These are phyloP conservation scores for Xylota segnis DNA, from an alignment of 2,888 invertebrate genomes.

Conservation along the genomic window DNA sequence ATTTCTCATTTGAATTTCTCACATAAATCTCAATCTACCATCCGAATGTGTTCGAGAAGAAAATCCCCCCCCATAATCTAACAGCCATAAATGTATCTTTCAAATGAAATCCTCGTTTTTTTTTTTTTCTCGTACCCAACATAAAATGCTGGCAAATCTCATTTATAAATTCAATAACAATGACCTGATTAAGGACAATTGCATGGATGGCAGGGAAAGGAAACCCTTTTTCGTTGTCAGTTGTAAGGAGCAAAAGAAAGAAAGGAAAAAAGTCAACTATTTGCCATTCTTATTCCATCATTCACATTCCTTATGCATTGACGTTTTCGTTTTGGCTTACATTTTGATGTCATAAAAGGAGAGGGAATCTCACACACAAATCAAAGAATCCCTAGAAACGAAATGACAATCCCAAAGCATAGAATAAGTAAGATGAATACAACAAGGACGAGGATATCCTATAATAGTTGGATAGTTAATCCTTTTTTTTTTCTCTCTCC, in stretches of 20 bases:
- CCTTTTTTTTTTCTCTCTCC: constrained; percentile 26
- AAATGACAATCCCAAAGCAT: constrained; percentile 53
- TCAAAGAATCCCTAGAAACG: constrained; percentile 42
- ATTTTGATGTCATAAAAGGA: constrained; percentile 66
- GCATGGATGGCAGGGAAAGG: constrained; percentile 41
- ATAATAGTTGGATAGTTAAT: constrained; percentile 50
- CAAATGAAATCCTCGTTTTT: constrained; percentile 40
- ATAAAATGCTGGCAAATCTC: constrained; percentile 58
- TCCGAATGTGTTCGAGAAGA: constrained; percentile 9
- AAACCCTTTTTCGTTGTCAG: constrained; percentile 44
- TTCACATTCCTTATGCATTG: constrained; percentile 30
- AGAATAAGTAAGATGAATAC: constrained; percentile 30
- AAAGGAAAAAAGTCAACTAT: constrained; percentile 34
- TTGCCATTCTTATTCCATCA: constrained; percentile 50
- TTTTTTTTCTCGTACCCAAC: constrained; percentile 8
- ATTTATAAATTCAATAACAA: constrained; percentile 76
- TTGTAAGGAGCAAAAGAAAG: background rate
- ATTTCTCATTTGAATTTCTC: constrained; percentile 31
- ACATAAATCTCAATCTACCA: constrained; percentile 41
- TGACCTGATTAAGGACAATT: constrained; percentile 76
- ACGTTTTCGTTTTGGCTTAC: constrained; percentile 22
- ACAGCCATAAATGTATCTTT: constrained; percentile 37
- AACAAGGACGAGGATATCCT: constrained; percentile 32
- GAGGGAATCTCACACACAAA: constrained; percentile 49
- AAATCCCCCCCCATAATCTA: constrained; percentile 25